Percentiles rank a stretch among this genome's conserved stretches.
Evolutionary conservation across 1,140 invertebrate genomes (phyloP).

Genomic region (Euwallacea fornicatus): DNA sequence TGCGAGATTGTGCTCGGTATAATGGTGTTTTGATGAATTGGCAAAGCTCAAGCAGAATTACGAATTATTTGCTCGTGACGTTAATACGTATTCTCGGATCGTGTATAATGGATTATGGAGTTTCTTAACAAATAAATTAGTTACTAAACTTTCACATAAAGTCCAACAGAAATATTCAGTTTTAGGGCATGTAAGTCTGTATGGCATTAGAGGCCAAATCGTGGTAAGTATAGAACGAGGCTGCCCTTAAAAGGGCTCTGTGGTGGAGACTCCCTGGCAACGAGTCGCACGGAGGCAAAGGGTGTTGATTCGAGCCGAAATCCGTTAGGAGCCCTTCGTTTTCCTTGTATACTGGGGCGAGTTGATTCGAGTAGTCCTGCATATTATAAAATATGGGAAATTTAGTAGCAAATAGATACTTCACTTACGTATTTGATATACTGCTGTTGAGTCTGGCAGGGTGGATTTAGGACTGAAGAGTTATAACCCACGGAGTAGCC

Average conservation of each 20-base stretch:
- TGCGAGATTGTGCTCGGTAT: constrained; percentile 21
- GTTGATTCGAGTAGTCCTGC: background rate
- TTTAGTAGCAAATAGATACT: too few species aligned
- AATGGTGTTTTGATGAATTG: constrained; percentile 34
- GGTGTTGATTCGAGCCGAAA: constrained; percentile 13
- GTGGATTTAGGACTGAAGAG: too few species aligned
- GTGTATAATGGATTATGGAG: background rate
- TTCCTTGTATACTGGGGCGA: constrained; percentile 17
- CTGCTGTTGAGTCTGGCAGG: too few species aligned
- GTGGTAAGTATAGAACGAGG: constrained; percentile 45
- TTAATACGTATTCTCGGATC: constrained; percentile 6
- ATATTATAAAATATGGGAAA: too few species aligned
- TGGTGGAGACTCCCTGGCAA: constrained; percentile 44
- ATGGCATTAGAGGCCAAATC: constrained; percentile 40
- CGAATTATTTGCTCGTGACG: constrained; percentile 20
- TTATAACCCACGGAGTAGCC: too few species aligned
- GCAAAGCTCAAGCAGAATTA: constrained; percentile 13
- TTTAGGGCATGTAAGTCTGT: constrained; percentile 39
- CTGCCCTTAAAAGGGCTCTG: constrained; percentile 42
- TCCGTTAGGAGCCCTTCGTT: constrained; percentile 8
- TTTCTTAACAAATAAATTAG: background rate
- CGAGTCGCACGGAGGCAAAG: constrained; percentile 43
- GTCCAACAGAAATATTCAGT: background rate
- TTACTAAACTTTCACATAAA: background rate
- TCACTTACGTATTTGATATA: too few species aligned